Base-by-base conservation (phyloP, 2,113 vertebrate species). In the Cyprinodon variegatus region DNA sequence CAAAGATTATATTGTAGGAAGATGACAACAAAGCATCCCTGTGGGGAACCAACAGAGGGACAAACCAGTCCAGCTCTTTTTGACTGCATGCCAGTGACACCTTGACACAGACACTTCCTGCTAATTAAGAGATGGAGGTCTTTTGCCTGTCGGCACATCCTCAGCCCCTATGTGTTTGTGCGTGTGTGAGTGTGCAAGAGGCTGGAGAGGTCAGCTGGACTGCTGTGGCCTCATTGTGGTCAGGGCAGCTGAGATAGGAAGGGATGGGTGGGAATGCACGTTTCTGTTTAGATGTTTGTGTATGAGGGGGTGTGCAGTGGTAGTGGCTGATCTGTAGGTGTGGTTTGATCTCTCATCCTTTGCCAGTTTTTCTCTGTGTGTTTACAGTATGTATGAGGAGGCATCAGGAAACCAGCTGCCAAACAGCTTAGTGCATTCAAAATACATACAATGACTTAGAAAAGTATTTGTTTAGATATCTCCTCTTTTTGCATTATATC, bases 61-160 rank as follows among this genome's bases (percentile, higher is more conserved):
- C 61, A 29, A 36, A 76, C 61, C 68, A 61, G 66, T 65, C n/a
- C 64, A 62, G 83, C 59, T 68, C 61, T 80, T 65, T 76, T 38
- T 14, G 70, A 36, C 83, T 68, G 61, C 86, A 84, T 68, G 75
- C 82, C 84, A 78, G 74, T 93, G 91, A 91, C 86, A 91, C 90
- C 85, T 89, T 91, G 90, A 93, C 90, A 91, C 87, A 0, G 61
- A 72, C 79, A 83, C 87, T 91, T 92, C 92, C 90, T 92, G 82
- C 82, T 90, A 84, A 92, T 93, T 92, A 89, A 85, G 86, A 84
- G 77, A 79, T 68, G 74, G 72, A 69, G 45, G 77, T 83, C 86
- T 82, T 81, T 71, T 90, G 88, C 80, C 75, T 84, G 83, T 90
- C 89, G 83, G 81, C 86, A 90, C 85, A 88, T 92, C 88, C 89